Percentiles rank a stretch among this genome's conserved stretches.
These are phyloP conservation scores for Alces alces DNA, from an alignment of 2,113 vertebrate genomes.

Conservation along the genomic window DNA sequence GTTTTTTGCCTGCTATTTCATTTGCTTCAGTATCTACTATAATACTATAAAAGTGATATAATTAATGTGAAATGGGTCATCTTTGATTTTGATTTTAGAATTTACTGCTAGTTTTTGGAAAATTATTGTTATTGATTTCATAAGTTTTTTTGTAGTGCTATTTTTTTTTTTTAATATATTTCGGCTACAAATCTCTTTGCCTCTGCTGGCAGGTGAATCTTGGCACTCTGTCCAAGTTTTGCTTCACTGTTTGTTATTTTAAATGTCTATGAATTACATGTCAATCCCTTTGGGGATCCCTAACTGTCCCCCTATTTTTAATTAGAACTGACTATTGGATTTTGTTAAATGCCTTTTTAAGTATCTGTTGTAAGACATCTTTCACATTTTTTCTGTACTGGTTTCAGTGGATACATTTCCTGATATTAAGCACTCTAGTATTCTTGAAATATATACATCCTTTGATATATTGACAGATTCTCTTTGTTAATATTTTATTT, in stretches of 20 bases:
- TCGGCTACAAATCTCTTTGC: no score
- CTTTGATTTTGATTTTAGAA: conserved; percentile 10
- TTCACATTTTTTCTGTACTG: neutral
- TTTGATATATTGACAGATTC: neutral
- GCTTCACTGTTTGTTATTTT: no score
- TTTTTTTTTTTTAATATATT: neutral
- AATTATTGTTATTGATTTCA: neutral
- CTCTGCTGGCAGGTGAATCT: no score
- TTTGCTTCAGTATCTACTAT: neutral
- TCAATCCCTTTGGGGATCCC: no score
- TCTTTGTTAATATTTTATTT: neutral
- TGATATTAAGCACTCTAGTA: neutral
- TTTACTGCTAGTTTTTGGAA: neutral
- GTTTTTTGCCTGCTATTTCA: neutral
- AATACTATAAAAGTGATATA: neutral
- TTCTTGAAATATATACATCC: neutral
- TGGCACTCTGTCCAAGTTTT: no score
- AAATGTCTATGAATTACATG: no score
- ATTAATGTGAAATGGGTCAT: neutral
- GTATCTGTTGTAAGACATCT: neutral
- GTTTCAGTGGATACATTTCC: neutral
- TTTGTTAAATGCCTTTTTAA: neutral
- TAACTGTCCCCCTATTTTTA: neutral
- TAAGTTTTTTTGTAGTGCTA: neutral
- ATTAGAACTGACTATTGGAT: neutral